Evolutionary conservation across 1,140 invertebrate species (phyloP), one percentile per base, ranked within the genome.

Genomic region (Eumaeus atala): DNA sequence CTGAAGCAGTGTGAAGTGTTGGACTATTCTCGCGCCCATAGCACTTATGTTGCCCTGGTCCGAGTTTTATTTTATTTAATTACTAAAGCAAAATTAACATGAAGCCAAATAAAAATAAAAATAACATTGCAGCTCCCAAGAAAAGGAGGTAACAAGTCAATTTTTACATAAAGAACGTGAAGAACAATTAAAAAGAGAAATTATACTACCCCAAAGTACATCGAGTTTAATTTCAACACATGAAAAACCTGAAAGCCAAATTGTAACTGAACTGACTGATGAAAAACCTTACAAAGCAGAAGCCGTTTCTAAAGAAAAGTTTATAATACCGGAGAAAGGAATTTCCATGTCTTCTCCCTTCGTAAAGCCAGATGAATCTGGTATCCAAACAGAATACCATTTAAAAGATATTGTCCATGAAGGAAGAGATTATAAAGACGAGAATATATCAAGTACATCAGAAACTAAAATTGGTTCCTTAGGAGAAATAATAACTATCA

Each of bases 141-240:
- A 80, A 50, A 80, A 67, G 60, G 67, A 72, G 21, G 54, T 78
- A 4, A 74, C 70, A 11, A 61, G 42, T 54, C 70, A 78, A 36
- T 86, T 86, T 59, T 62, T 86, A 21, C 59, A 16, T 36, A 73
- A 65, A 58, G 83, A 86, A 62, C 72, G 80, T 54, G 71, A 84
- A 48, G 76, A 74, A 57, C 80, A 84, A 64, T 36, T 77, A 36
- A 84, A 77, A 64, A 66, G 77, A 38, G 83, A 84, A 64, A 61
- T 17, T 14, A 56, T 8, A 9, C 9, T 47, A n/a, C 9, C 8
- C 9, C 38, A 10, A 38, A 48, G 12, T 8, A 48, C 21, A 2
- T 3, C 21, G 21, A 28, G 2, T 6, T 6, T 6, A 28, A 28
- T 28, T 28, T 3, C 21, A 2, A 28, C 21, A 28, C 21, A 2